These are phyloP conservation scores for Xiphydria camelus DNA, from an alignment of 2,888 invertebrate genomes.

Conservation along the genomic window DNA sequence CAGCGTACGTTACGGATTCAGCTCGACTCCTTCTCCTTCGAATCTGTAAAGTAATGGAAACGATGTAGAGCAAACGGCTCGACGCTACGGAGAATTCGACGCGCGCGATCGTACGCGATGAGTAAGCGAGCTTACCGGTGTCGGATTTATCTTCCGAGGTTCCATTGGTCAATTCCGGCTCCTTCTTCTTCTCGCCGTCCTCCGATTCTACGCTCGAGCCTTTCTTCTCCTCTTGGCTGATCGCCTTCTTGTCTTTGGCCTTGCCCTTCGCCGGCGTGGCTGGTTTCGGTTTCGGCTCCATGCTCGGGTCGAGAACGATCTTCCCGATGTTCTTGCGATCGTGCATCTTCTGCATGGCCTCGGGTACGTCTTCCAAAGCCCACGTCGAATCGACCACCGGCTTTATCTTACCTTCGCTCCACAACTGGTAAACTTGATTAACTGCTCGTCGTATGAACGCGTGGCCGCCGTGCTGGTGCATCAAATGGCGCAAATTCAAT, in stretches of 20 bases:
- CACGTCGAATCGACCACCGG: constrained; percentile 83
- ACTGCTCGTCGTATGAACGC: constrained; percentile 74
- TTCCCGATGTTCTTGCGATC: constrained; percentile 90
- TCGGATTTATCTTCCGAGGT: constrained; percentile 61
- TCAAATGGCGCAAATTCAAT: constrained; percentile 79
- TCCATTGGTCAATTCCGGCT: constrained; percentile 60
- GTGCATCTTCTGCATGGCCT: constrained; percentile 92
- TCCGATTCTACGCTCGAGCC: constrained; percentile 58
- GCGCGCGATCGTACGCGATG: no score
- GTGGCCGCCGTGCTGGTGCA: constrained; percentile 77
- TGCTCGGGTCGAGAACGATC: constrained; percentile 78
- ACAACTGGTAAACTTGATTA: constrained; percentile 73
- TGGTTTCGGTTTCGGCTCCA: constrained; percentile 79
- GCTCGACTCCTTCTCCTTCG: constrained; percentile 72
- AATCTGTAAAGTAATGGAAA: no score
- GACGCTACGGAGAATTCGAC: no score
- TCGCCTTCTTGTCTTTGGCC: constrained; percentile 72
- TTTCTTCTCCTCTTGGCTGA: constrained; percentile 70
- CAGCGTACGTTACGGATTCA: constrained; percentile 58
- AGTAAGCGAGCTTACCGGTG: constrained; percentile 58
- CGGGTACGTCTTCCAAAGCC: constrained; percentile 85
- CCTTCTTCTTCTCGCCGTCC: constrained; percentile 60
- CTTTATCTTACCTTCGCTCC: constrained; percentile 78
- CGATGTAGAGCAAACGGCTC: no score
- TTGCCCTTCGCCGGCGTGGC: constrained; percentile 78